These are phyloP conservation scores for Scomber colias DNA, from an alignment of 2,113 vertebrate genomes.

Conservation along the genomic window DNA sequence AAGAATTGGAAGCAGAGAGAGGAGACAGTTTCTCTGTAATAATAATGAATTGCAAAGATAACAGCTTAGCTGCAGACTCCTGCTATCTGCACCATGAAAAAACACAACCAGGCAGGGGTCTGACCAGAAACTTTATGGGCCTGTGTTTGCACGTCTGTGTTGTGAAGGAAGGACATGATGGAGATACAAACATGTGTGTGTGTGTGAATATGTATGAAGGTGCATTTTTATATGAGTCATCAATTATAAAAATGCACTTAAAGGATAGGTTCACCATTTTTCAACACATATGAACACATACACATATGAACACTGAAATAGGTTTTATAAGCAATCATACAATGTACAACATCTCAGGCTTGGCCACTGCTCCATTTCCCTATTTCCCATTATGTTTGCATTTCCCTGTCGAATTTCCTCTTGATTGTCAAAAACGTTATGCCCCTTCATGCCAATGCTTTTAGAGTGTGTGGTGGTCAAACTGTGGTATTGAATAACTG, in stretches of 20 bases:
- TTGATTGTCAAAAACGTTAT: neutral
- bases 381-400: neutral
- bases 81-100: slow-evolving; percentile 62
- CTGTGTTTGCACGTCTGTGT: slow-evolving; percentile 2
- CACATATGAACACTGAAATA: too few relatives aligned
- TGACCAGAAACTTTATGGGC: slow-evolving; percentile 52
- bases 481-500: neutral
- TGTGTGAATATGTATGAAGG: too few relatives aligned
- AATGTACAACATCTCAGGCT: slow-evolving; percentile 1
- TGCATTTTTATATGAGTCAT: too few relatives aligned
- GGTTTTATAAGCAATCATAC: slow-evolving; percentile 13
- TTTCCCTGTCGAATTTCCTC: neutral
- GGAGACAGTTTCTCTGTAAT: slow-evolving; percentile 58
- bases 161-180: too few relatives aligned
- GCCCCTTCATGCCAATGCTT: neutral
- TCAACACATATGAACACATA: too few relatives aligned
- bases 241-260: too few relatives aligned
- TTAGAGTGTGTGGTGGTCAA: slow-evolving; percentile 1
- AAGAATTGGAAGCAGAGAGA: slow-evolving; percentile 36
- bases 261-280: too few relatives aligned
- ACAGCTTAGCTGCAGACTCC: slow-evolving; percentile 52
- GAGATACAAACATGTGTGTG: too few relatives aligned
- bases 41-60: slow-evolving; percentile 77
- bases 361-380: neutral
- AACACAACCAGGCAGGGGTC: slow-evolving; percentile 26